Percentiles rank a stretch among this genome's conserved stretches.
phyloP scores from a whole-genome alignment of 2,888 invertebrate species.

The Ormyrus rosae region DNA sequence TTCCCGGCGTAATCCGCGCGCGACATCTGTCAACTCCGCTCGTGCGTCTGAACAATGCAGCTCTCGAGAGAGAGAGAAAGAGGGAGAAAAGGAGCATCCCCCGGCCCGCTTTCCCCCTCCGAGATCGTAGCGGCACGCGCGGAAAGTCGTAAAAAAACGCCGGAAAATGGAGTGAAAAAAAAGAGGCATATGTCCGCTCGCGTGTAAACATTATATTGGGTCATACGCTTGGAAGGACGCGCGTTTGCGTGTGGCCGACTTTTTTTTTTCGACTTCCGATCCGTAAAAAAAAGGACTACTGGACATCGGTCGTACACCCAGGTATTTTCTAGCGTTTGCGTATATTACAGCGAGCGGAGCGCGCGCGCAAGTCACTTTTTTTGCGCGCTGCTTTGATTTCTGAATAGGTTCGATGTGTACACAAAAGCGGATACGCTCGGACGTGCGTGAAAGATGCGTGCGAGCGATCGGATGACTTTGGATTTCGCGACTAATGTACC shows the following conservation, averaged over 20 bases:
- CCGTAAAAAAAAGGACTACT: too few relatives aligned
- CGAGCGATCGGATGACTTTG: too few relatives aligned
- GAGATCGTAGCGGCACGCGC: not conserved
- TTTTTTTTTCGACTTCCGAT: not conserved
- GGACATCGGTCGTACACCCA: not conserved
- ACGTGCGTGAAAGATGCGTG: too few relatives aligned
- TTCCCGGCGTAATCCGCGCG: slow-evolving; percentile 24
- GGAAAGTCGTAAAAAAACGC: slow-evolving; percentile 14
- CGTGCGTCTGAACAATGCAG: not conserved
- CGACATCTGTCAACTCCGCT: slow-evolving; percentile 45
- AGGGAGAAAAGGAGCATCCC: slow-evolving; percentile 17
- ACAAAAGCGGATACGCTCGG: too few relatives aligned
- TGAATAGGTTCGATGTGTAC: too few relatives aligned
- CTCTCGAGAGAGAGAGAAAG: too few relatives aligned
- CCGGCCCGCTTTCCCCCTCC: not conserved
- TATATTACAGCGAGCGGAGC: too few relatives aligned
- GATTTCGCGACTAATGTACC: too few relatives aligned
- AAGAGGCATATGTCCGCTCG: slow-evolving; percentile 18
- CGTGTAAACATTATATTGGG: slow-evolving; percentile 22
- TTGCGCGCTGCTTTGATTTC: too few relatives aligned
- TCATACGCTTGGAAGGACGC: not conserved
- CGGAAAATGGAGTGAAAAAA: slow-evolving; percentile 25
- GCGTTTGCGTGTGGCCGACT: not conserved
- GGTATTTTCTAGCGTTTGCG: not conserved
- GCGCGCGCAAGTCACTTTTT: too few relatives aligned